Percentiles rank a stretch among this genome's conserved stretches.
phyloP scores from a whole-genome alignment of 2,888 invertebrate species.

The Brassicogethes aeneus region DNA sequence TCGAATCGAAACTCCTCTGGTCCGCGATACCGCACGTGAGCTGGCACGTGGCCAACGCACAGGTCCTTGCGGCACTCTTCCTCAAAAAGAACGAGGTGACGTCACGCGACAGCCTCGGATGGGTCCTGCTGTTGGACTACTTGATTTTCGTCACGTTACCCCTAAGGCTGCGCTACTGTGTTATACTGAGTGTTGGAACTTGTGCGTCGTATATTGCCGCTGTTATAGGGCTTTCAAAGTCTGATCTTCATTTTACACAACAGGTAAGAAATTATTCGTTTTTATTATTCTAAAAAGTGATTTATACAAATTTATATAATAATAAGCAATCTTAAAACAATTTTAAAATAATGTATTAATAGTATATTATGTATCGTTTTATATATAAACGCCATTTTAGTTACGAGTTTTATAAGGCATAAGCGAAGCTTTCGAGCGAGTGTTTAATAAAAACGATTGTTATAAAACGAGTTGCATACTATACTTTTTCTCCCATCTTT shows the following conservation, averaged over 20 bases:
- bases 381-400: too few relatives aligned
- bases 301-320: too few relatives aligned
- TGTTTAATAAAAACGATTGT: too few relatives aligned
- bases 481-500: too few relatives aligned
- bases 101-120: conserved; percentile 59
- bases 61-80: conserved; percentile 53
- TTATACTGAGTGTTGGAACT: conserved; percentile 51
- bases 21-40: conserved; percentile 54
- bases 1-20: conserved; percentile 40
- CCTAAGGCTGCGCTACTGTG: conserved; percentile 54
- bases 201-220: conserved; percentile 53
- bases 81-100: conserved; percentile 50
- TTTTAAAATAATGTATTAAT: too few relatives aligned
- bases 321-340: too few relatives aligned
- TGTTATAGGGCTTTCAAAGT: conserved; percentile 47
- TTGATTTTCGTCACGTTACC: conserved; percentile 67
- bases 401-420: too few relatives aligned
- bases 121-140: conserved; percentile 64
- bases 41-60: conserved; percentile 54
- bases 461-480: too few relatives aligned
- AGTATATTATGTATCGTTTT: too few relatives aligned
- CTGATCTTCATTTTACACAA: conserved; percentile 42
- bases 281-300: not conserved
- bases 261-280: conserved; percentile 37
- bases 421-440: too few relatives aligned